A percentile compares a stretch with the other conserved stretches of the same genome.
These are phyloP conservation scores for Lerista edwardsae DNA, from an alignment of 2,797 vertebrate species.

Conservation along the genomic window DNA sequence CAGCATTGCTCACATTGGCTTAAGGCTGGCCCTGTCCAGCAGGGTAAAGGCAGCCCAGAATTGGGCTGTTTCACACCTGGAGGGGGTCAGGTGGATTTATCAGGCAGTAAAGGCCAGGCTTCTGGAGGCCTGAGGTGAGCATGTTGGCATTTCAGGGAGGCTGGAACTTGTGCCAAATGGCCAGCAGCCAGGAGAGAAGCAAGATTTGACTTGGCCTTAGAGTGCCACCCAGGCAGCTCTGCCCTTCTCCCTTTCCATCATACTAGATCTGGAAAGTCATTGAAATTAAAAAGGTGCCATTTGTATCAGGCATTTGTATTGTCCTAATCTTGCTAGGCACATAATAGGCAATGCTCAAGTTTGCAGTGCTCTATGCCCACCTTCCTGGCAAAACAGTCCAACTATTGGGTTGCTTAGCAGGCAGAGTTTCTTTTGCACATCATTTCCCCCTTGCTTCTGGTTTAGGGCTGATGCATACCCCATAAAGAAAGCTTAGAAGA, in stretches of 20 bases:
- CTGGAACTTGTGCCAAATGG: background rate
- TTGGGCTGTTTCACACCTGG: background rate
- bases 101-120: background rate
- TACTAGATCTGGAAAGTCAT: background rate
- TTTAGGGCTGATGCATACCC: background rate
- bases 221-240: background rate
- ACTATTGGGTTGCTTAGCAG: no score
- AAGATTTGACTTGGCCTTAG: background rate
- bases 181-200: background rate
- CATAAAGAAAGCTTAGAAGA: no score
- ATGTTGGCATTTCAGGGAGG: background rate
- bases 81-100: background rate
- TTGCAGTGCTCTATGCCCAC: no score
- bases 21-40: no score
- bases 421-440: background rate
- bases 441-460: background rate
- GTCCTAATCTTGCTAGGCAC: background rate
- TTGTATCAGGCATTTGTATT: background rate
- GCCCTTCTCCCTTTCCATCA: background rate
- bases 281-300: background rate
- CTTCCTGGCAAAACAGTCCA: no score
- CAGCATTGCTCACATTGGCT: no score
- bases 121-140: background rate
- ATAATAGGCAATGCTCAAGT: no score
- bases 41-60: no score